Percentiles rank a stretch among this genome's conserved stretches.
Evolutionary conservation across 2,888 invertebrate genomes (phyloP).

Genomic region (Drosophila longiperda): DNA sequence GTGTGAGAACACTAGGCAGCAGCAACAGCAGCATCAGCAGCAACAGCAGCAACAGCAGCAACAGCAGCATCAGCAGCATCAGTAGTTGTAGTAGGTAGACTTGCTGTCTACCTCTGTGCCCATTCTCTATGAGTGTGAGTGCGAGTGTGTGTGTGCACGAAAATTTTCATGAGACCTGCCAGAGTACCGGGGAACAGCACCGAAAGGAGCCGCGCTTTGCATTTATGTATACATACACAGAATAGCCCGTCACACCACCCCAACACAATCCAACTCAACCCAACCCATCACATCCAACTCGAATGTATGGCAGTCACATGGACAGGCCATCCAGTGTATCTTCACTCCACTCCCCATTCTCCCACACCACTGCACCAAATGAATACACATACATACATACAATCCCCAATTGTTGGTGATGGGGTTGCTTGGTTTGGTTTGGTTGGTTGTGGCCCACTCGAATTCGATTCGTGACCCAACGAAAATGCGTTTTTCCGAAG

Average conservation of each 20-base stretch:
- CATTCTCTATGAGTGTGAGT: conserved; percentile 23
- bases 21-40: conserved; percentile 23
- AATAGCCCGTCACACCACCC: neutral
- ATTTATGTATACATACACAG: conserved; percentile 78
- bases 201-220: conserved; percentile 76
- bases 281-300: conserved; percentile 11
- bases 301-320: conserved; percentile 45
- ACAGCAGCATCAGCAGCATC: conserved; percentile 17
- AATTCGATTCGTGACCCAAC: conserved; percentile 76
- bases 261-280: neutral
- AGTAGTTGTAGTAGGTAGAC: conserved; percentile 69
- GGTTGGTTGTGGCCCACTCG: conserved; percentile 47
- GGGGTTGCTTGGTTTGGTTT: conserved; percentile 37
- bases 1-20: conserved; percentile 62
- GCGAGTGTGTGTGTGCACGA: conserved; percentile 49
- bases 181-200: conserved; percentile 52
- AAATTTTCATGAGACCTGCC: conserved; percentile 69
- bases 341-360: conserved; percentile 22
- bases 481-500: conserved; percentile 75
- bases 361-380: neutral
- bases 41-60: conserved; percentile 19
- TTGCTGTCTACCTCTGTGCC: conserved; percentile 68
- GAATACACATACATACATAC: conserved; percentile 26
- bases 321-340: conserved; percentile 49
- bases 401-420: conserved; percentile 33